These are phyloP conservation scores for Catharus ustulatus DNA, from an alignment of 2,797 vertebrate genomes.

Conservation along the genomic window DNA sequence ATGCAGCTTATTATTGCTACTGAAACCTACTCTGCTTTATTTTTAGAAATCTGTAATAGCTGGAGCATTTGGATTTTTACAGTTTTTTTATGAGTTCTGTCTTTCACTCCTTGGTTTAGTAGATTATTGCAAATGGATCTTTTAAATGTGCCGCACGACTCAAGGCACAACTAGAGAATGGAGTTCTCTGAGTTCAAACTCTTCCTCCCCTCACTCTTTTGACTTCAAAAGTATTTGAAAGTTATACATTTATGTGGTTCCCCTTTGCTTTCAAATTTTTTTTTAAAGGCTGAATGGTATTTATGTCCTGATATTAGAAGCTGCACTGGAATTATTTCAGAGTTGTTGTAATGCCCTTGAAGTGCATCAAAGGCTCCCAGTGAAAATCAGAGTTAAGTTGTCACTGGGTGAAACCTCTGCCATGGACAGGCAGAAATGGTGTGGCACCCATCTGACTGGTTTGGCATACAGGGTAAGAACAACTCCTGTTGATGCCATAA, in stretches of 20 bases:
- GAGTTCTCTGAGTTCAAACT: constrained; percentile 50
- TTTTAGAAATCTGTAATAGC: constrained; percentile 63
- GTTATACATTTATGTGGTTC: constrained; percentile 19
- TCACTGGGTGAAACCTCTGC: neutral
- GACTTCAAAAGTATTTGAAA: constrained; percentile 59
- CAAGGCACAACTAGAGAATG: constrained; percentile 47
- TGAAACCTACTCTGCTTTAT: constrained; percentile 64
- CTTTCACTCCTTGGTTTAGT: constrained; percentile 66
- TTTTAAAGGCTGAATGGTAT: constrained; percentile 51
- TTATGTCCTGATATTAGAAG: constrained; percentile 37
- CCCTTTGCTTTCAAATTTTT: neutral
- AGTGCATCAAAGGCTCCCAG: constrained; percentile 22
- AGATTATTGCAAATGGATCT: constrained; percentile 64
- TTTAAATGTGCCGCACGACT: constrained; percentile 62
- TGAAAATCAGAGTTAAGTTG: constrained; percentile 9
- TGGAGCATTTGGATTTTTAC: constrained; percentile 61
- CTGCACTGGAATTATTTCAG: constrained; percentile 1
- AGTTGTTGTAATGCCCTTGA: constrained; percentile 34
- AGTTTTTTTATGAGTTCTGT: constrained; percentile 66
- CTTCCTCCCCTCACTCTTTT: constrained; percentile 32
- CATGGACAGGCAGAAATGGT: neutral
- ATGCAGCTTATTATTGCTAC: constrained; percentile 66
- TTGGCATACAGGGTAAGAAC: neutral
- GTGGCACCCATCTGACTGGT: neutral
- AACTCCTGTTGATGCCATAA: neutral